Conservation (phyloP, 2,888 invertebrate species). For the Strigamia maritima region DNA sequence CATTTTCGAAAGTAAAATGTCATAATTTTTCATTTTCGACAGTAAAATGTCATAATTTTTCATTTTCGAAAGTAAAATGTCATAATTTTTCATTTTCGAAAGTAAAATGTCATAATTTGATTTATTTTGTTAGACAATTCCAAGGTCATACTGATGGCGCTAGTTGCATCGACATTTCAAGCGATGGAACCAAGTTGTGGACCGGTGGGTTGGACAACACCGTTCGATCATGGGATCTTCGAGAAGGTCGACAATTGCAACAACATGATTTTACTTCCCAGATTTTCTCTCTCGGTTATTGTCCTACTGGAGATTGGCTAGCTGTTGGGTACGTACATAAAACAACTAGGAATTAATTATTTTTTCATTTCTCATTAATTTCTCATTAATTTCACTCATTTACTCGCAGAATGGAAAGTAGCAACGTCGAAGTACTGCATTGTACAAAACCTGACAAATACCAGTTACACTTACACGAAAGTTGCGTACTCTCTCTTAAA, state of each 20-base stretch:
- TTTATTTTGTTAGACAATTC: constrained; percentile 50
- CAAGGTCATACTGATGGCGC: constrained; percentile 91
- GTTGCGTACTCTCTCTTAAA: constrained; percentile 87
- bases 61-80: no score
- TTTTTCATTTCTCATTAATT: no score
- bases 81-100: no score
- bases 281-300: constrained; percentile 92
- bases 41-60: no score
- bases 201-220: constrained; percentile 94
- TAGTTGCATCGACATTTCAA: constrained; percentile 90
- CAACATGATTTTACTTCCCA: constrained; percentile 88
- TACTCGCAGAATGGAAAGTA: constrained; percentile 74
- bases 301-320: constrained; percentile 91
- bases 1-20: no score
- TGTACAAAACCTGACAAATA: constrained; percentile 89
- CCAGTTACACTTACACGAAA: constrained; percentile 91
- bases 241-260: constrained; percentile 85
- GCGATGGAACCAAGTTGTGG: constrained; percentile 88
- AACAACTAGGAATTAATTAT: no score
- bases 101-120: no score
- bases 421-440: constrained; percentile 87
- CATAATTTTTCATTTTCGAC: no score
- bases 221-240: constrained; percentile 88
- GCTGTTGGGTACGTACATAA: constrained; percentile 77
- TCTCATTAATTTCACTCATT: neutral